Conservation (phyloP, 1,140 invertebrate genomes). For the Drosophila melanica region DNA sequence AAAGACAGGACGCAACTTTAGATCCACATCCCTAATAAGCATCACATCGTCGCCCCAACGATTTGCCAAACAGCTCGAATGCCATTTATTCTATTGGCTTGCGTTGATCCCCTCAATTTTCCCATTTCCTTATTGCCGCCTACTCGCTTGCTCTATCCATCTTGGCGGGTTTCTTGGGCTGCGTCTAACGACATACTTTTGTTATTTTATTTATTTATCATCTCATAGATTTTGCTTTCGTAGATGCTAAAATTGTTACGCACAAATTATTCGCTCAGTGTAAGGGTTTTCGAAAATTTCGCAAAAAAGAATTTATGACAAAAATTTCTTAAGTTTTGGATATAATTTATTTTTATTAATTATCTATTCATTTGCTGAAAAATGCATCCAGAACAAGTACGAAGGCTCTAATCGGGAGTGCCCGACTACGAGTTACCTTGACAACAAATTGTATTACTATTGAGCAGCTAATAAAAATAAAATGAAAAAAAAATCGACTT, state of each 20-base stretch:
- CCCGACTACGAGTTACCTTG: too few species aligned
- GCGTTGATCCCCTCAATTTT: slow-evolving; percentile 14
- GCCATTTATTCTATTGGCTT: slow-evolving; percentile 41
- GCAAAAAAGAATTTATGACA: too few species aligned
- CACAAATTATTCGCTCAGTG: neutral
- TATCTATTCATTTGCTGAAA: too few species aligned
- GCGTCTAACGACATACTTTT: neutral
- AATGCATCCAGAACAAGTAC: too few species aligned
- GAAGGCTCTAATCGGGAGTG: too few species aligned
- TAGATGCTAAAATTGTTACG: neutral
- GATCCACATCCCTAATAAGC: neutral
- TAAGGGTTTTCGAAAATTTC: too few species aligned
- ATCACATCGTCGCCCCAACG: neutral
- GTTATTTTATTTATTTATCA: neutral
- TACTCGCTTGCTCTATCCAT: neutral
- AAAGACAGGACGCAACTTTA: slow-evolving; percentile 50
- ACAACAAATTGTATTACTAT: too few species aligned
- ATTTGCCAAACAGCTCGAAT: slow-evolving; percentile 16
- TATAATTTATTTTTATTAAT: too few species aligned
- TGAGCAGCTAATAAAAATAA: too few species aligned
- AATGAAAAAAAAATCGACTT: too few species aligned
- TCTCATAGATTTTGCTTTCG: too few species aligned
- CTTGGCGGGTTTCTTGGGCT: neutral
- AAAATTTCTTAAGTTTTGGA: too few species aligned
- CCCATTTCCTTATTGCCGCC: neutral